Percentiles rank a stretch among this genome's conserved stretches.
These are phyloP conservation scores for Mungos mungo DNA, from an alignment of 2,113 vertebrate genomes.

Conservation along the genomic window DNA sequence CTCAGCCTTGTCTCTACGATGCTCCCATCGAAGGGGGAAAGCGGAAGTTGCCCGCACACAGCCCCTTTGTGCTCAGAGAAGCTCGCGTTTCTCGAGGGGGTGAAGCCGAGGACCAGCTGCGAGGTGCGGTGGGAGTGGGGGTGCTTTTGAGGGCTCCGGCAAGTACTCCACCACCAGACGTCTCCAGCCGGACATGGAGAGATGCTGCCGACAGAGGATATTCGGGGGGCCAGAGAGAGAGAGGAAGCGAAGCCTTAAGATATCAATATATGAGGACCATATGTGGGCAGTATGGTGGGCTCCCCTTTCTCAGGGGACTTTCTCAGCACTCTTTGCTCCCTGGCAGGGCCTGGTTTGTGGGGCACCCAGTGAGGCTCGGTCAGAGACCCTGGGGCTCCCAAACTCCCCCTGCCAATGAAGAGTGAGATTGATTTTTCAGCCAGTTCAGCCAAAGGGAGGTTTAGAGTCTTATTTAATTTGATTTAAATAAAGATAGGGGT, in stretches of 20 bases:
- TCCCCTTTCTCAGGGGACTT: too few relatives aligned
- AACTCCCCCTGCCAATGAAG: neutral
- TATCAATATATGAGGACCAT: neutral
- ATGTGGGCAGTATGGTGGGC: neutral
- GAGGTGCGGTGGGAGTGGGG: neutral
- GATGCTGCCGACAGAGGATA: neutral
- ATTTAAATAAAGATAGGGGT: neutral
- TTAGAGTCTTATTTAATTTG: neutral
- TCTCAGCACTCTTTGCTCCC: neutral
- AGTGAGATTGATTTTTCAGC: neutral
- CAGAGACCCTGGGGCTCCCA: neutral
- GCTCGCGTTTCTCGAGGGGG: neutral
- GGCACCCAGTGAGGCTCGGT: neutral
- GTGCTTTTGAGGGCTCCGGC: neutral
- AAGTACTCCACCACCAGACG: neutral
- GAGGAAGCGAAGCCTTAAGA: too few relatives aligned
- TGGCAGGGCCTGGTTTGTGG: neutral
- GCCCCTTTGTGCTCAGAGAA: neutral
- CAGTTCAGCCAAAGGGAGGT: neutral
- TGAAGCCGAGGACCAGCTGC: neutral
- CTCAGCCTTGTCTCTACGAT: neutral
- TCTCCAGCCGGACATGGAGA: neutral
- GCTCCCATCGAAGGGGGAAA: neutral
- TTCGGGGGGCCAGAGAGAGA: neutral
- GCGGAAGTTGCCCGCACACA: neutral